A percentile compares a stretch with the other conserved stretches of the same genome.
Evolutionary conservation across 2,797 vertebrate genomes (phyloP).

Genomic region (Ptychadena robeensis): DNA sequence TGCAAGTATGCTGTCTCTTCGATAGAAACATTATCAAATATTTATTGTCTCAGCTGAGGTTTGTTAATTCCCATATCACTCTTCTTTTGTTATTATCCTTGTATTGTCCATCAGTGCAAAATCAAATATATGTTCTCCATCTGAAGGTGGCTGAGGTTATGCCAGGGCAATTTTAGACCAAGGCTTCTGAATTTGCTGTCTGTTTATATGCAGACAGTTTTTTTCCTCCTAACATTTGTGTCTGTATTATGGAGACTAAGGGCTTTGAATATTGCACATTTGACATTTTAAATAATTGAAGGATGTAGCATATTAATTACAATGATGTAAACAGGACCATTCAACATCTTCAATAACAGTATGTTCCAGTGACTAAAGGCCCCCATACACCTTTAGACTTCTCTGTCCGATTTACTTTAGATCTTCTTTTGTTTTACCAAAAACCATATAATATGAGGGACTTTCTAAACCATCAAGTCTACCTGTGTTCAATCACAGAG

Average conservation of each 20-base stretch:
- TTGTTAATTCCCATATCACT: constrained; percentile 51
- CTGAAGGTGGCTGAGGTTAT: constrained; percentile 32
- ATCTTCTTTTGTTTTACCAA: too few relatives aligned
- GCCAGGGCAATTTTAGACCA: background rate
- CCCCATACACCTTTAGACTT: too few relatives aligned
- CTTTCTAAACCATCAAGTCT: too few relatives aligned
- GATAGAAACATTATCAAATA: constrained; percentile 56
- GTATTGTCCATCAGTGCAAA: constrained; percentile 37
- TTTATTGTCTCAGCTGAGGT: constrained; percentile 36
- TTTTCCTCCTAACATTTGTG: constrained; percentile 4
- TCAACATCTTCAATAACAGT: background rate
- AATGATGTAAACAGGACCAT: background rate
- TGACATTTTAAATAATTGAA: background rate
- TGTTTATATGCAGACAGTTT: constrained; percentile 3
- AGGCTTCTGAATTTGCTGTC: background rate
- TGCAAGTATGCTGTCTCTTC: background rate
- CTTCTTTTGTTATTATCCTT: constrained; percentile 43
- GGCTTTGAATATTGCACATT: background rate
- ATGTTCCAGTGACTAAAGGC: background rate
- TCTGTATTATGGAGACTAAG: background rate
- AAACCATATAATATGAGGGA: too few relatives aligned
- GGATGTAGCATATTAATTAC: background rate
- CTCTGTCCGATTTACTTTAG: too few relatives aligned
- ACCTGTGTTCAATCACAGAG: too few relatives aligned
- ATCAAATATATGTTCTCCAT: constrained; percentile 41